These are phyloP conservation scores for Calypte anna DNA, from an alignment of 2,113 vertebrate species.

Conservation along the genomic window DNA sequence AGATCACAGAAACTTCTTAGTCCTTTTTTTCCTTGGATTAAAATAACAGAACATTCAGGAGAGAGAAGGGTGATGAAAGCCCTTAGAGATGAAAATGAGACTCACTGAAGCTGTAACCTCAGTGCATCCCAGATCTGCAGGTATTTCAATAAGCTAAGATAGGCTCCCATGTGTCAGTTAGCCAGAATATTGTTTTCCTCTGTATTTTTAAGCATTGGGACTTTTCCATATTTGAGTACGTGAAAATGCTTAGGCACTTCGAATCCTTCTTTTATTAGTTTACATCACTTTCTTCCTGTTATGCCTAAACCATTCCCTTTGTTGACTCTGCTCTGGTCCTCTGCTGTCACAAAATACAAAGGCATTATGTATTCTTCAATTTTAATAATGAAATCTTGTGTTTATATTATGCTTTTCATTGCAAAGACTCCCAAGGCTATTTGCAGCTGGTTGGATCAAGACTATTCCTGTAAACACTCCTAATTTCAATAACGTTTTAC, in stretches of 20 bases:
- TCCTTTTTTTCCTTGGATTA: neutral
- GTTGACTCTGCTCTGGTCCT: neutral
- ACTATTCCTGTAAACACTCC: slow-evolving; percentile 41
- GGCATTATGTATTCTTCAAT: slow-evolving; percentile 44
- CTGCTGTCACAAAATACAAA: slow-evolving; percentile 49
- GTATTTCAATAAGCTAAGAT: neutral
- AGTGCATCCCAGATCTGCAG: neutral
- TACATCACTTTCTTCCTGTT: slow-evolving; percentile 38
- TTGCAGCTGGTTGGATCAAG: slow-evolving; percentile 19
- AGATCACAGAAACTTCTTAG: neutral
- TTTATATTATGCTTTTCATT: slow-evolving; percentile 50
- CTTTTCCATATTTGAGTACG: neutral
- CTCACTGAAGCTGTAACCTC: neutral
- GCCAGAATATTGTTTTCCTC: neutral
- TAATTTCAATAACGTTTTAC: slow-evolving; percentile 32
- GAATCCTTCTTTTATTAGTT: slow-evolving; percentile 65
- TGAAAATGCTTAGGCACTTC: slow-evolving; percentile 6
- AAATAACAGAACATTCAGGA: neutral
- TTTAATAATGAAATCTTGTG: slow-evolving; percentile 58
- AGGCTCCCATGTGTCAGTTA: neutral
- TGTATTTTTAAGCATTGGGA: neutral
- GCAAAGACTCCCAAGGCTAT: slow-evolving; percentile 63
- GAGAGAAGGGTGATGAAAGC: neutral
- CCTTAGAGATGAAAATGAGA: neutral
- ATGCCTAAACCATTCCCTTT: neutral